Base-by-base conservation (phyloP, 2,797 vertebrate species). In the Epinephelus malabaricus region DNA sequence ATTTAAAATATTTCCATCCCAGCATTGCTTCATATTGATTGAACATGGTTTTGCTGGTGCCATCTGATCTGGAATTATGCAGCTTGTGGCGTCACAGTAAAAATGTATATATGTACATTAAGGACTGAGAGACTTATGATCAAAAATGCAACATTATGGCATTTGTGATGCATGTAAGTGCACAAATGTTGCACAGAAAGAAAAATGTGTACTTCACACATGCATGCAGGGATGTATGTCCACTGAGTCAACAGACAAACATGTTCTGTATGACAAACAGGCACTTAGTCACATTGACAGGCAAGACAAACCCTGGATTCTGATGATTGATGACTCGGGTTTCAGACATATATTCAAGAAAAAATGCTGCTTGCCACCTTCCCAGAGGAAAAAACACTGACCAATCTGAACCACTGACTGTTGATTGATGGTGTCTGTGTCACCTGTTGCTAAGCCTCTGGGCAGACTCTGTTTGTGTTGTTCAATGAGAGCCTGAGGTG, bases 381-480 rank as follows among this genome's bases (percentile, higher is more conserved):
- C 56, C 68, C 47, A 49, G 0, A 23, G 68, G 65, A 62, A 62
- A 50, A 71, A 74, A 38, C 65, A 72, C 76, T 87, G 83, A 86
- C 92, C 92, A 94, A 88, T 94, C 86, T 88, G 88, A 88, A 61
- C 78, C 60, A 2, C 55, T 69, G 69, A 64, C 79, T 81, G 51
- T 69, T 87, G 89, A 88, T 90, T 81, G 85, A 82, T 89, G 81
- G 69, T 77, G 79, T 68, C 50, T 88, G 66, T 94, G 93, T 95
- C 91, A 95, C 92, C 88, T 95, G 93, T 94, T 91, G 91, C 93
- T 90, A 89, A 88, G 93, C 89, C 75, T 93, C 79, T 86, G 65
- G 91, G 89, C 86, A 92, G 86, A 92, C 73, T 86, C 64, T 76
- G 49, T 66, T 80, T 71, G 56, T 81, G 50, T 60, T 64, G 69